A percentile compares a stretch with the other conserved stretches of the same genome.
phyloP scores from a whole-genome alignment of 1,140 invertebrate species.

The Dysdera silvatica region DNA sequence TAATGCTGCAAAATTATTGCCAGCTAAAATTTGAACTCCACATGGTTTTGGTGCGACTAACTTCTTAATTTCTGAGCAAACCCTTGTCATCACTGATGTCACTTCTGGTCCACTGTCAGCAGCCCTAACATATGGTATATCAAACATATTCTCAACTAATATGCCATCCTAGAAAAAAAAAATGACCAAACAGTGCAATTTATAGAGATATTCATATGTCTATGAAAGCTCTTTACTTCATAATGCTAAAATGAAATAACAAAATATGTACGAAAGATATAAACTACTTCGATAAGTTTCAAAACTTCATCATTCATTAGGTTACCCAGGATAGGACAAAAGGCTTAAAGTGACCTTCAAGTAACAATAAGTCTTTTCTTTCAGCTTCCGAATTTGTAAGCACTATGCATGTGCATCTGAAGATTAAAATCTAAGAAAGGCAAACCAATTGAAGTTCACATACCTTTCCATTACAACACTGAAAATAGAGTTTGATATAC shows the following conservation, averaged over 20 bases:
- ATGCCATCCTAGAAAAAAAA: constrained; percentile 57
- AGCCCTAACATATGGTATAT: constrained; percentile 62
- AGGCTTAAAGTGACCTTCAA: too few relatives aligned
- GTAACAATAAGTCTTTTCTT: too few relatives aligned
- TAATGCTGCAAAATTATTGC: constrained; percentile 65
- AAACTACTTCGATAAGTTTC: background rate
- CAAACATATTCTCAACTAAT: constrained; percentile 79
- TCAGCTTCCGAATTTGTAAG: too few relatives aligned
- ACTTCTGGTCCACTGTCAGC: constrained; percentile 58
- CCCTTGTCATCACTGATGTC: constrained; percentile 58
- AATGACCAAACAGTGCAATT: background rate
- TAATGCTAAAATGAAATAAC: too few relatives aligned
- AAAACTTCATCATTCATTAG: background rate
- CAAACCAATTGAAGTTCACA: too few relatives aligned
- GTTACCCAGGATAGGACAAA: too few relatives aligned
- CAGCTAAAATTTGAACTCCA: constrained; percentile 64
- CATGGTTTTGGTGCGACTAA: constrained; percentile 49
- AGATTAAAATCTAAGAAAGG: too few relatives aligned
- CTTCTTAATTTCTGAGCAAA: constrained; percentile 51
- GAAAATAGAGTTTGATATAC: too few relatives aligned
- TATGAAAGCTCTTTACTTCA: too few relatives aligned
- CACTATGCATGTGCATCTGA: too few relatives aligned
- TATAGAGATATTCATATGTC: background rate
- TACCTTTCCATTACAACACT: too few relatives aligned
- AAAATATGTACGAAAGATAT: background rate